These are phyloP conservation scores for Athene cunicularia DNA, from an alignment of 2,113 vertebrate species.

Conservation along the genomic window DNA sequence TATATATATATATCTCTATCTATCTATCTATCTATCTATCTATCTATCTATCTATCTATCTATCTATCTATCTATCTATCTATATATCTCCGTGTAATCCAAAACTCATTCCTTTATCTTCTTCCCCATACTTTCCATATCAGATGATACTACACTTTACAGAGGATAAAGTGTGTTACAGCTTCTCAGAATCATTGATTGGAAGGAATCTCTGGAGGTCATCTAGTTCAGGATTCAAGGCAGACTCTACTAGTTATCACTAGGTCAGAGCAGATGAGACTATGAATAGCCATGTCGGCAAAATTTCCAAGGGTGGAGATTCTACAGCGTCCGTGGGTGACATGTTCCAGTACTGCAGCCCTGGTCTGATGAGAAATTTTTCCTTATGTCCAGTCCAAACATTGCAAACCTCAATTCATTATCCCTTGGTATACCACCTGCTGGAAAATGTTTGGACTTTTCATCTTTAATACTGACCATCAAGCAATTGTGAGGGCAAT, in stretches of 20 bases:
- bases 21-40: no score
- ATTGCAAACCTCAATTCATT: neutral
- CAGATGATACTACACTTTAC: neutral
- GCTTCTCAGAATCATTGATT: no score
- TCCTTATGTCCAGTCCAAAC: neutral
- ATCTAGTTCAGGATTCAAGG: neutral
- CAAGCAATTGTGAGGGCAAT: neutral
- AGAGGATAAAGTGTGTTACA: neutral
- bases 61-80: no score
- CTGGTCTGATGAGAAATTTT: neutral
- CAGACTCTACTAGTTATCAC: neutral
- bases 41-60: no score
- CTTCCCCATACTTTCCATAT: neutral
- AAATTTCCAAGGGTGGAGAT: fast-evolving
- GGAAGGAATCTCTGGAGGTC: neutral
- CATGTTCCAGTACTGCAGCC: fast-evolving
- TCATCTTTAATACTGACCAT: fast-evolving
- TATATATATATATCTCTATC: neutral
- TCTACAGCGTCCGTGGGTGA: neutral
- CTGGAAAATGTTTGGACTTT: neutral
- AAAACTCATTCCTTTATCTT: neutral
- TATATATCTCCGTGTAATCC: no score
- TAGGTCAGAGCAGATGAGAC: neutral
- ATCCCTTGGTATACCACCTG: fast-evolving
- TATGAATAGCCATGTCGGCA: neutral